Base-by-base conservation (phyloP, 1,140 invertebrate species). In the Elysia chlorotica region DNA sequence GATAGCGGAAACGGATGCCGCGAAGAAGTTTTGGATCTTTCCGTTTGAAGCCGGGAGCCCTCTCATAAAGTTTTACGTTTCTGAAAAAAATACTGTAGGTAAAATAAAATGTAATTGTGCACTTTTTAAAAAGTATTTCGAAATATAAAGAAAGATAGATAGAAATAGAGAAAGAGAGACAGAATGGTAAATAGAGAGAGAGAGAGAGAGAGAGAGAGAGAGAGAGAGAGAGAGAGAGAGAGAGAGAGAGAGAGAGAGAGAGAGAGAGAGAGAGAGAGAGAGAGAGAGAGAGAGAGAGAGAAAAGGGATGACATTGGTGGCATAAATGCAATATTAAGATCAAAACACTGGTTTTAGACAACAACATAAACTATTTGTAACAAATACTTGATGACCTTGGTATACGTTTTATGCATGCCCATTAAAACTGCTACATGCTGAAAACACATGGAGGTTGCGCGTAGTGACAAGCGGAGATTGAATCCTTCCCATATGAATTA, bases 221-320 rank as follows among this genome's bases (percentile, higher is more conserved):
- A 30, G 19, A 65, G 62, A 33, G 62, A 33, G 31, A 65, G 62
- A 33, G 62, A 65, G 62, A 65, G 62, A 56, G n/a, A 69, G 38
- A 31, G 38, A 69, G 66, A 56, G 28, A 54, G 38, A 41, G 35
- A 66, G 36, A 38, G 38, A 37, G 35, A 37, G 36, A 38, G 38
- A 37, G 36, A 66, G 23, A 66, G 56, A 59, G 23, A n/a, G 41
- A n/a, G 41, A 48, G 10, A 48, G 41, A 14, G 41, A n/a, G n/a
- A 48, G n/a, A 48, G 10, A 48, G 41, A 48, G 41, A 14, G 41
- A n/a, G 10, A n/a, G 10, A 10, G n/a, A 10, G n/a, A n/a, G n/a
- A n/a, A 48, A 48, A 10, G 10, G 41, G 41, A 10, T 48, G 10
- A n/a, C n/a, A n/a, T 14, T 14, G 41, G 41, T 48, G 41, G 41